A percentile compares a stretch with the other conserved stretches of the same genome.
phyloP scores from a whole-genome alignment of 2,888 invertebrate genomes.

The Zele albiditarsus region DNA sequence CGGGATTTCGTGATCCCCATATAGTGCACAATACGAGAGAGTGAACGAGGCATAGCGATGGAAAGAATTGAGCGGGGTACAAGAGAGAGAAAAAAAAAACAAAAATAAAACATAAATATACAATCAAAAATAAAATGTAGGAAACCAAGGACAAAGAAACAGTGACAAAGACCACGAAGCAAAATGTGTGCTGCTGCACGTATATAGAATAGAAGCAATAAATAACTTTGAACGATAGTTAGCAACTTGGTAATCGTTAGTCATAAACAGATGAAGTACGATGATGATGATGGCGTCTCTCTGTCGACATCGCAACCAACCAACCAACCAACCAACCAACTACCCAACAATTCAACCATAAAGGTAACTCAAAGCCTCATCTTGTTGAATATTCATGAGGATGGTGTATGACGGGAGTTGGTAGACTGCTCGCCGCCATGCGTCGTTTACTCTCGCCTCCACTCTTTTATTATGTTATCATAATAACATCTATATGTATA shows the following conservation, averaged over 20 bases:
- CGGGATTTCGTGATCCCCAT: constrained; percentile 30
- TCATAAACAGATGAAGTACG: constrained; percentile 6
- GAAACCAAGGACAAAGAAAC: background rate
- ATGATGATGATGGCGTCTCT: constrained; percentile 4
- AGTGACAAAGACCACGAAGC: background rate
- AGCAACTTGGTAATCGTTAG: constrained; percentile 3
- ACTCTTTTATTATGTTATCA: constrained; percentile 28
- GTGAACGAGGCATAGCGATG: background rate
- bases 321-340: background rate
- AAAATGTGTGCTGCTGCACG: background rate
- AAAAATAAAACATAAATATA: too few relatives aligned
- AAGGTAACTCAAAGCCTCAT: constrained; percentile 12
- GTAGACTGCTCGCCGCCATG: constrained; percentile 42
- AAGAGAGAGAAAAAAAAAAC: background rate
- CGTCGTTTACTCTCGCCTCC: constrained; percentile 31
- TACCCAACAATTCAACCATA: background rate
- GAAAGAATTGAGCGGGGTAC: background rate
- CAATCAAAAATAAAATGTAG: constrained; percentile 1
- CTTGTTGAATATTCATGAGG: constrained; percentile 40
- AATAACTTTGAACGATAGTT: background rate
- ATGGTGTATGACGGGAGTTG: constrained; percentile 39
- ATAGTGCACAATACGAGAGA: background rate
- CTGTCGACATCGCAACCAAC: constrained; percentile 10
- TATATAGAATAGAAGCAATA: background rate
- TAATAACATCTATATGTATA: constrained; percentile 5